Conservation (phyloP, 2,113 vertebrate genomes). For the Anguilla japonica region DNA sequence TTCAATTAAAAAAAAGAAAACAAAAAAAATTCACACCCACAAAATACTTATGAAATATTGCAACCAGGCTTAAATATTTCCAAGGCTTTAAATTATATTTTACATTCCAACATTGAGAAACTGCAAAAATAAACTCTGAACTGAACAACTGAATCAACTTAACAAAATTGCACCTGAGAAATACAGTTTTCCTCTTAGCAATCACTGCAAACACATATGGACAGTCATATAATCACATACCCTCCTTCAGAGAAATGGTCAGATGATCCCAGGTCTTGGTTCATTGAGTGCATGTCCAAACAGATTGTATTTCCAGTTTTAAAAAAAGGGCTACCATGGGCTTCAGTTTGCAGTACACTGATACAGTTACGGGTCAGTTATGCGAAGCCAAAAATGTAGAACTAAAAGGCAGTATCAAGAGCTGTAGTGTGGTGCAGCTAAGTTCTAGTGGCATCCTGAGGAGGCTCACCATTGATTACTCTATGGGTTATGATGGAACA, state of each 20-base stretch:
- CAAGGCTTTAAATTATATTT: neutral
- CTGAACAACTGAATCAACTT: neutral
- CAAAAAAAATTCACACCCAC: neutral
- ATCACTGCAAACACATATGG: neutral
- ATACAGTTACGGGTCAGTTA: neutral
- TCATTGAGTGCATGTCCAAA: no score
- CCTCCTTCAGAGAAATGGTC: no score
- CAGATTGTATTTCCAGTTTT: neutral
- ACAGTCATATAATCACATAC: no score
- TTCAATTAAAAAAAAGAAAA: neutral
- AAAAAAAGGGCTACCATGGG: neutral
- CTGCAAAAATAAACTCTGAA: neutral
- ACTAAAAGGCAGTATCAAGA: neutral
- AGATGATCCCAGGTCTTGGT: neutral
- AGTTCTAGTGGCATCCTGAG: no score
- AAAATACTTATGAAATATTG: neutral
- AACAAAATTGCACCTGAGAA: neutral
- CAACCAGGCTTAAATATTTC: neutral
- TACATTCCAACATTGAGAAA: neutral
- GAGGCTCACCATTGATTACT: no score
- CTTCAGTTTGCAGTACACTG: neutral
- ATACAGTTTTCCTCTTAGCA: neutral
- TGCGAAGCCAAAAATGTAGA: neutral
- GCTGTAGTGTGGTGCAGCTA: neutral
- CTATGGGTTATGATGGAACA: no score